Percentiles rank a stretch among this genome's conserved stretches.
Evolutionary conservation across 1,140 invertebrate species (phyloP).

Genomic region (Pollicipes pollicipes): DNA sequence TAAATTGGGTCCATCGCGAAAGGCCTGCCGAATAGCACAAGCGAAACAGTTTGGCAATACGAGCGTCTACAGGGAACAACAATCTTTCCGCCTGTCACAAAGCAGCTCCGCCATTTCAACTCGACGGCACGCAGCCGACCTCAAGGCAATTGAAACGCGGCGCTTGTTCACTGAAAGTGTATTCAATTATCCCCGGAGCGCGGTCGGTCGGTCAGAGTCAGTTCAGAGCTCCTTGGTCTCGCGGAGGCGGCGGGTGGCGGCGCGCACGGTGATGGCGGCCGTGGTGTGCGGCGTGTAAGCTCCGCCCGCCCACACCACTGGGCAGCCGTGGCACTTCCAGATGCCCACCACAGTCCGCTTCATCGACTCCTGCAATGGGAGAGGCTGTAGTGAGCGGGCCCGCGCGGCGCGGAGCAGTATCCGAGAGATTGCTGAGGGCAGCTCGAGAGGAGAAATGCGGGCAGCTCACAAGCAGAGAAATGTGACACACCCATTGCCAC

Average conservation of each 20-base stretch:
- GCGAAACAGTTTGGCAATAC: too few relatives aligned
- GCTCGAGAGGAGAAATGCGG: constrained; percentile 5
- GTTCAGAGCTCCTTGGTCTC: constrained; percentile 65
- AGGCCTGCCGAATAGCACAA: too few relatives aligned
- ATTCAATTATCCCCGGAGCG: too few relatives aligned
- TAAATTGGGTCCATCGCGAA: too few relatives aligned
- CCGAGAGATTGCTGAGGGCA: background rate
- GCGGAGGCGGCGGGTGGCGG: constrained; percentile 82
- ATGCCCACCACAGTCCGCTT: constrained; percentile 93
- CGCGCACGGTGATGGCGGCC: constrained; percentile 84
- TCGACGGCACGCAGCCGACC: too few relatives aligned
- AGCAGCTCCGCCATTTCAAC: too few relatives aligned
- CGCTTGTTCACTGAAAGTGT: too few relatives aligned
- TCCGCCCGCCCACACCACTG: constrained; percentile 79
- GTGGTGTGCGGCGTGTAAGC: constrained; percentile 95
- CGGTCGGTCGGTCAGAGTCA: background rate
- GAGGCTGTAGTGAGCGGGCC: constrained; percentile 14
- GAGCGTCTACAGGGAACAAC: too few relatives aligned
- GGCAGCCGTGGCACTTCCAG: constrained; percentile 92
- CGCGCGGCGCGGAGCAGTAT: too few relatives aligned
- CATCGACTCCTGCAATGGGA: constrained; percentile 74
- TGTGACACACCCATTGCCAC: constrained; percentile 6
- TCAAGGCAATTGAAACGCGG: too few relatives aligned
- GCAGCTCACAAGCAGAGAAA: constrained; percentile 9
- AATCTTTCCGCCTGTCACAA: too few relatives aligned